Conservation (phyloP, 2,888 invertebrate genomes). For the Liposcelis brunnea region DNA sequence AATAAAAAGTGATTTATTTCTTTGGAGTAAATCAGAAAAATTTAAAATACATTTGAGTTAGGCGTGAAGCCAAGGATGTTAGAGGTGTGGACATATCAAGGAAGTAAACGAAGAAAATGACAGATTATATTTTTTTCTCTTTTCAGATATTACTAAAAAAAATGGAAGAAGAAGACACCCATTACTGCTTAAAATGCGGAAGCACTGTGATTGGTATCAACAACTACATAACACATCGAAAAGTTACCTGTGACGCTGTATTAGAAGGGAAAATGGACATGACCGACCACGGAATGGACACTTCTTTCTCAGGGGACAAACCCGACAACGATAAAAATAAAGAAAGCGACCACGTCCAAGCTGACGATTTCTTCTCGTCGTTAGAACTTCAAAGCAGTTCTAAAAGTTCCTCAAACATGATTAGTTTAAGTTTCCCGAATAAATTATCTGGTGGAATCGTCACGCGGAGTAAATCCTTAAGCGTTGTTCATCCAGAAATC, state of each 20-base stretch:
- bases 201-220: conserved; percentile 66
- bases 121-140: conserved; percentile 2
- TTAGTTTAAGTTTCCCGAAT: not conserved
- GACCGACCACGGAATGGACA: conserved; percentile 10
- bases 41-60: too few species aligned
- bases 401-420: conserved; percentile 7
- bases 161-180: conserved; percentile 64
- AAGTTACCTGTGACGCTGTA: conserved; percentile 39
- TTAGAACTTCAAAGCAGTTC: conserved; percentile 29
- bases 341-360: conserved; percentile 24
- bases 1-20: too few species aligned
- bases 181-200: conserved; percentile 77
- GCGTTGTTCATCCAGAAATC: too few species aligned
- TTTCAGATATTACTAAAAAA: conserved; percentile 23
- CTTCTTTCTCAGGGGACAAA: conserved; percentile 13
- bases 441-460: conserved; percentile 22
- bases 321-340: conserved; percentile 17
- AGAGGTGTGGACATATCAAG: too few species aligned
- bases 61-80: too few species aligned
- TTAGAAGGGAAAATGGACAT: conserved; percentile 21
- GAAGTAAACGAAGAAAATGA: too few species aligned
- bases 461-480: conserved; percentile 27
- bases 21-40: too few species aligned
- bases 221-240: conserved; percentile 70
- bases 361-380: conserved; percentile 75